Percentiles rank a stretch among this genome's conserved stretches.
phyloP scores from a whole-genome alignment of 1,140 invertebrate species.

The Linepithema humile region DNA sequence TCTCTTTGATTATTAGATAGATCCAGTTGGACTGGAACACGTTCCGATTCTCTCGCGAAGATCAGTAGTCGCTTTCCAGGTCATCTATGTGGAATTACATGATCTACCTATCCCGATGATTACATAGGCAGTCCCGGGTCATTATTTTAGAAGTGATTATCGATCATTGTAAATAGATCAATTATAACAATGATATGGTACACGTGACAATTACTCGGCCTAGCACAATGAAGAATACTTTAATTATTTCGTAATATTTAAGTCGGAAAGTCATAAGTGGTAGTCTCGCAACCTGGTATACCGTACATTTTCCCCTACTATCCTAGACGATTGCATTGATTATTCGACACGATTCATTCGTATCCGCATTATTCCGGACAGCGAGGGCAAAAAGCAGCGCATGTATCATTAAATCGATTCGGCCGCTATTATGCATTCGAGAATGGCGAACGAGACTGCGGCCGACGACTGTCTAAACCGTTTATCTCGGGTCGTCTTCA shows the following conservation, averaged over 20 bases:
- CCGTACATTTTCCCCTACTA: background rate
- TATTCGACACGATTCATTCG: background rate
- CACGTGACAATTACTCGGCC: background rate
- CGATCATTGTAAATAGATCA: background rate
- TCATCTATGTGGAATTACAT: conserved; percentile 50
- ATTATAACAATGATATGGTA: background rate
- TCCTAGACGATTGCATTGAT: background rate
- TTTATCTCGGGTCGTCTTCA: conserved; percentile 58
- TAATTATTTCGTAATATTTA: background rate
- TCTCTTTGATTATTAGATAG: conserved; percentile 54
- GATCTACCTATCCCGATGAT: conserved; percentile 18
- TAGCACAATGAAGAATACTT: background rate
- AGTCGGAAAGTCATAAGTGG: background rate
- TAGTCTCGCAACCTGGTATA: background rate
- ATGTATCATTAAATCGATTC: conserved; percentile 18
- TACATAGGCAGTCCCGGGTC: background rate
- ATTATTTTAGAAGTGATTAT: background rate
- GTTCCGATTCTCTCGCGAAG: conserved; percentile 54
- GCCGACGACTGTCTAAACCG: conserved; percentile 44
- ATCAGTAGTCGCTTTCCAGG: conserved; percentile 55
- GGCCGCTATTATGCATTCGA: conserved; percentile 27
- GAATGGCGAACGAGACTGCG: conserved; percentile 39
- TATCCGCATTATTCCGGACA: background rate
- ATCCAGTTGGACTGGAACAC: conserved; percentile 60
- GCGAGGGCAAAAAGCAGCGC: conserved; percentile 5